Evolutionary conservation across 1,140 invertebrate species (phyloP).

Genomic region (Sweltsa coloradensis): DNA sequence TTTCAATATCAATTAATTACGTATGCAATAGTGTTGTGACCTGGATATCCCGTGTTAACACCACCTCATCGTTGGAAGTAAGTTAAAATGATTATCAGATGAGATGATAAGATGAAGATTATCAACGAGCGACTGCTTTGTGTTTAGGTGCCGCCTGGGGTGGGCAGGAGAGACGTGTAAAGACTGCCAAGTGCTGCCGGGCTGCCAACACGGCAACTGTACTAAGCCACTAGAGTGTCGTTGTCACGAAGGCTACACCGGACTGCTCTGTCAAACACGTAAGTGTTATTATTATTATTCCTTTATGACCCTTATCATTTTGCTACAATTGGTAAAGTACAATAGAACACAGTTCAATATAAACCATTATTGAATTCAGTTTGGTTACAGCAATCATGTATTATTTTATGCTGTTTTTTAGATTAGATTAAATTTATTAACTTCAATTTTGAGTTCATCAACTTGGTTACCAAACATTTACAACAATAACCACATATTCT

Average conservation of each 20-base stretch:
- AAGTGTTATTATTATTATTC: slow-evolving; percentile 31
- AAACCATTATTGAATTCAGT: not conserved
- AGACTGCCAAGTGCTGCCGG: slow-evolving; percentile 65
- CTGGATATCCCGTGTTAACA: not conserved
- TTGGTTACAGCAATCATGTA: slow-evolving; percentile 9
- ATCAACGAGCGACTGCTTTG: not conserved
- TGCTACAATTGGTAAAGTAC: too few species aligned
- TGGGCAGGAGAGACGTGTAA: slow-evolving; percentile 71
- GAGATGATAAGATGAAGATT: too few species aligned
- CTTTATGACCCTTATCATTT: not conserved
- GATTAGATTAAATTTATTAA: too few species aligned
- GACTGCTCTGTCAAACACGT: slow-evolving; percentile 76
- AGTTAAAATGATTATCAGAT: not conserved
- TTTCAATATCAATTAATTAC: too few species aligned
- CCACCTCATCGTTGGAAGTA: not conserved
- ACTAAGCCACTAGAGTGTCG: slow-evolving; percentile 73
- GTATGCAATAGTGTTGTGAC: not conserved
- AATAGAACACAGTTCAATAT: too few species aligned
- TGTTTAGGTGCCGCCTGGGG: slow-evolving; percentile 56
- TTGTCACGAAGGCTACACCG: slow-evolving; percentile 76
- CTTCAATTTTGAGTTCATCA: too few species aligned
- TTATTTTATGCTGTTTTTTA: too few species aligned
- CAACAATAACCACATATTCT: too few species aligned
- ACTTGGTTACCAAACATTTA: too few species aligned
- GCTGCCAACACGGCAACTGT: slow-evolving; percentile 68